These are phyloP conservation scores for Dolichotis patagonum DNA, from an alignment of 2,113 vertebrate species.

Conservation along the genomic window DNA sequence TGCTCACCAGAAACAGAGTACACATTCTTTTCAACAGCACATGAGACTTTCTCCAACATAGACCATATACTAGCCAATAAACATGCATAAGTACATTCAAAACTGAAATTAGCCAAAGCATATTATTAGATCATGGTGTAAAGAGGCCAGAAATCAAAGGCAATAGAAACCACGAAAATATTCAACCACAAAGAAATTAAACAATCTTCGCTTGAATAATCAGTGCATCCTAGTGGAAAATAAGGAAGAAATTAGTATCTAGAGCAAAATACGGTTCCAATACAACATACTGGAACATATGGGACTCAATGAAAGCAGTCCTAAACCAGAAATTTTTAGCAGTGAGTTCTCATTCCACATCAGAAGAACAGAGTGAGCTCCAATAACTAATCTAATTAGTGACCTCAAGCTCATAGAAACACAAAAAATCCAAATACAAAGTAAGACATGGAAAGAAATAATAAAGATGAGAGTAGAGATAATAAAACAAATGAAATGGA, in stretches of 20 bases:
- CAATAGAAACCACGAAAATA: not conserved
- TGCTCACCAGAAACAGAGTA: no score
- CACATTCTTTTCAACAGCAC: no score
- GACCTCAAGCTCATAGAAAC: not conserved
- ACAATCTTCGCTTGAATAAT: not conserved
- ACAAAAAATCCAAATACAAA: not conserved
- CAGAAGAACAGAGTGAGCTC: not conserved
- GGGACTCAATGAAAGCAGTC: not conserved
- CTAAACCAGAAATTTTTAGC: not conserved
- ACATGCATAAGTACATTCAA: not conserved
- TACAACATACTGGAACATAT: not conserved
- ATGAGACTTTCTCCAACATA: not conserved
- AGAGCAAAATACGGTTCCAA: not conserved
- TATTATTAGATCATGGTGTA: not conserved
- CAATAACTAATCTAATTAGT: not conserved
- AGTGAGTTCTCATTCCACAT: not conserved
- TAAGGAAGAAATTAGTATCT: no score
- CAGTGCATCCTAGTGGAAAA: not conserved
- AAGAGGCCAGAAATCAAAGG: not conserved
- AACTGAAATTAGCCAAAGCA: not conserved
- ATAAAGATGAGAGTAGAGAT: not conserved
- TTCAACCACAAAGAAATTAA: not conserved
- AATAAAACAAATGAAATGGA: not conserved
- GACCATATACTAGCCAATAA: not conserved
- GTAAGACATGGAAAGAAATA: not conserved